Evolutionary conservation across 2,888 invertebrate species (phyloP), one percentile per base, ranked within the genome.

Genomic region (Drosophila trichaetosa): DNA sequence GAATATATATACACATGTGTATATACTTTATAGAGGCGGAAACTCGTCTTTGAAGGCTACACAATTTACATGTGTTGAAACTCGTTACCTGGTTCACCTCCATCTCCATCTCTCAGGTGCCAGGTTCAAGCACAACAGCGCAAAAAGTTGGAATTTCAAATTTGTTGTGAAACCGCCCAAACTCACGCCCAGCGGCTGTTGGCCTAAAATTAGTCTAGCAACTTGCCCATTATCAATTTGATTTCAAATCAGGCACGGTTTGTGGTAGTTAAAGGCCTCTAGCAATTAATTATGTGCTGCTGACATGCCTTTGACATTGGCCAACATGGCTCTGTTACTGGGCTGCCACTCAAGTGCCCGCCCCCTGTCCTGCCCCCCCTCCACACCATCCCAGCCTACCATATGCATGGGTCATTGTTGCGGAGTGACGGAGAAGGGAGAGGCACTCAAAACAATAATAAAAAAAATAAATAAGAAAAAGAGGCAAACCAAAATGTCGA

Each of bases 271-370:
- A 21, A 24, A 21, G 46, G 21, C n/a, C 21, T 34, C 18, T 38
- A 27, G 59, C 48, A 56, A 78, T 79, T 76, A 80, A 79, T 79
- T 79, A 80, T 76, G 65, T 60, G 72, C 54, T 40, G 62, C 72
- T 58, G 72, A 58, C 80, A 80, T 54, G 68, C 65, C 72, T 66
- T 66, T 79, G 65, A 80, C 72, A 72, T 49, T 79, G 72, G 64
- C 72, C 76, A 80, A 69, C 24, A 24, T 8, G 16, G 46, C 16
- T 16, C 24, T 24, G 16, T 16, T 24, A 24, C 46, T 46, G 24
- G 46, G 46, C 46, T 46, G 24, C 21, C 42, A 21, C 11, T 42
- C 21, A 42, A 42, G 11, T 65, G 71, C 68, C 61, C 51, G 27
- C 2, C 11, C 10, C 10, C 54, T 33, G 11, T 2, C 24, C 36